These are phyloP conservation scores for Glyphotaelius pellucidus DNA, from an alignment of 2,888 invertebrate species.

Conservation along the genomic window DNA sequence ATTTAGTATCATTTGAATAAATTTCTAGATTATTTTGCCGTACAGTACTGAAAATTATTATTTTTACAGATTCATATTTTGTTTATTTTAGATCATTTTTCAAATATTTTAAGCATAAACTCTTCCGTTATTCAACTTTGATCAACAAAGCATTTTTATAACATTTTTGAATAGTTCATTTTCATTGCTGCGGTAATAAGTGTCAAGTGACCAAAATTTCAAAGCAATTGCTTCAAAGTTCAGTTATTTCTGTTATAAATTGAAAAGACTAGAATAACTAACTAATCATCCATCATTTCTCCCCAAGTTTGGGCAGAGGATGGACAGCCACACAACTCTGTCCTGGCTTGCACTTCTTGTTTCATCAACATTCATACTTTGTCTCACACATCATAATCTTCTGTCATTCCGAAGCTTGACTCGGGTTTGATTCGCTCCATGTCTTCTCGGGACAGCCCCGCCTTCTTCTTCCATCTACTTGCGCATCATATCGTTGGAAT, in stretches of 20 bases:
- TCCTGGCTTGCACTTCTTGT: neutral
- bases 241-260: neutral
- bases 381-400: neutral
- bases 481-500: neutral
- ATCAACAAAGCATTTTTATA: slow-evolving; percentile 8
- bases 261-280: neutral
- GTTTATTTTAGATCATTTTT: neutral
- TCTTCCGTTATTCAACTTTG: slow-evolving; percentile 6
- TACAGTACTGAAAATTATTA: neutral
- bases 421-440: neutral
- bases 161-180: neutral
- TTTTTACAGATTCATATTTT: neutral
- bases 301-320: neutral
- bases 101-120: neutral
- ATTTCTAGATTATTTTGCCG: no score
- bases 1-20: no score
- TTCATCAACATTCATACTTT: neutral
- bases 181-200: neutral
- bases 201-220: neutral
- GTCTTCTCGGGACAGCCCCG: neutral
- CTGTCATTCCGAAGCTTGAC: neutral
- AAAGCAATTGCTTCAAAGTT: neutral
- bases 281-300: neutral
- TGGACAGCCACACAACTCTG: neutral
- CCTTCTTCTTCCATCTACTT: neutral